Evolutionary conservation across 2,888 invertebrate species (phyloP).

Genomic region (Desoria tigrina): DNA sequence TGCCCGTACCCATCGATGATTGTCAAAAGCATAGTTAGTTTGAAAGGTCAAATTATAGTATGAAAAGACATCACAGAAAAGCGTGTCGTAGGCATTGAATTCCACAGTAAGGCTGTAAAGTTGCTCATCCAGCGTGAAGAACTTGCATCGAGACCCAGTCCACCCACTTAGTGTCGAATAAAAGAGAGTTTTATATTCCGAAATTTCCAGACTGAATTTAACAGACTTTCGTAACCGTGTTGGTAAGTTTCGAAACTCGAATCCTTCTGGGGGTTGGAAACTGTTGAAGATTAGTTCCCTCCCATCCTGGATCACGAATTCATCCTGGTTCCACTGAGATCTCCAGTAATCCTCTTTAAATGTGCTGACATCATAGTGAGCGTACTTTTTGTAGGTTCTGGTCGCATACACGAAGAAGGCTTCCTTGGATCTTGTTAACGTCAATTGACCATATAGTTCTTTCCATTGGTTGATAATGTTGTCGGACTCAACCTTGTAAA

Average conservation of each 20-base stretch:
- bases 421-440: neutral
- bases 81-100: constrained; percentile 10
- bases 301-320: neutral
- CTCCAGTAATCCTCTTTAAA: neutral
- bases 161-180: constrained; percentile 4
- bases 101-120: neutral
- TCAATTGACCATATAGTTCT: neutral
- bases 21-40: constrained; percentile 11
- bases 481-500: neutral
- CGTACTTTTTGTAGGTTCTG: neutral
- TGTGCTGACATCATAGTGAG: neutral
- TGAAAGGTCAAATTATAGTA: constrained; percentile 15
- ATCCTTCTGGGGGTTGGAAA: too few relatives aligned
- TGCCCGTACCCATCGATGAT: constrained; percentile 1
- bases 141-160: neutral
- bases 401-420: neutral
- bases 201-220: too few relatives aligned
- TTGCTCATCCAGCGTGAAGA: neutral
- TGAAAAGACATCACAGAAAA: constrained; percentile 28
- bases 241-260: too few relatives aligned
- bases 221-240: too few relatives aligned
- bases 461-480: neutral
- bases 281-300: too few relatives aligned
- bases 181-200: neutral
- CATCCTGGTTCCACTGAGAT: constrained; percentile 8